Evolutionary conservation across 2,888 invertebrate species (phyloP).

Genomic region (Drosophila kokeensis): DNA sequence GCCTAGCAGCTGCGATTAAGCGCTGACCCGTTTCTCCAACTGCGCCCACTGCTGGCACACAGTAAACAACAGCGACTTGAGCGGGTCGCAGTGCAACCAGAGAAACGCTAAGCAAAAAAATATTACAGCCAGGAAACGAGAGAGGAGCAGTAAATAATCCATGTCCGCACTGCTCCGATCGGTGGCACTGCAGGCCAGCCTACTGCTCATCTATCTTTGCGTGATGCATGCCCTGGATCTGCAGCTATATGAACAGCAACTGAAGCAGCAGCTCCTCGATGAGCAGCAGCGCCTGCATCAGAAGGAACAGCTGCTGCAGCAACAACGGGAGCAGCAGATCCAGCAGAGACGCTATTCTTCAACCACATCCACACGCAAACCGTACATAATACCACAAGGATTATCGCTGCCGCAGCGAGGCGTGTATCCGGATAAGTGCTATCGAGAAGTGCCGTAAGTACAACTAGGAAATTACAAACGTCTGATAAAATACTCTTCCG

Average conservation of each 20-base stretch:
- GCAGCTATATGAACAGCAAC: constrained; percentile 62
- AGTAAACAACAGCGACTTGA: constrained; percentile 66
- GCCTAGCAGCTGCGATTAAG: constrained; percentile 56
- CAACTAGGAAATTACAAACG: not conserved
- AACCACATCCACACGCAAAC: constrained; percentile 79
- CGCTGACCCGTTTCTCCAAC: constrained; percentile 63
- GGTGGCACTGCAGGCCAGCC: constrained; percentile 59
- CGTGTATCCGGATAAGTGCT: constrained; percentile 76
- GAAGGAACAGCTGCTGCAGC: constrained; percentile 48
- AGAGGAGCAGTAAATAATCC: not conserved
- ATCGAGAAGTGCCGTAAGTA: constrained; percentile 82
- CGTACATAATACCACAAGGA: constrained; percentile 72
- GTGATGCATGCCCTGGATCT: constrained; percentile 64
- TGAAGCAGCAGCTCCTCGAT: constrained; percentile 59
- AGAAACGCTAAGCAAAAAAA: not conserved
- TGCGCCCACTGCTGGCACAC: constrained; percentile 22
- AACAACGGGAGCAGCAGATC: constrained; percentile 63
- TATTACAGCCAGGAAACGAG: not conserved
- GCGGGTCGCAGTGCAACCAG: constrained; percentile 40
- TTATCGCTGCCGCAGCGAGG: constrained; percentile 76
- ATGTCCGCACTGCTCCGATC: constrained; percentile 68
- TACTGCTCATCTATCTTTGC: constrained; percentile 70
- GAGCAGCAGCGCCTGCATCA: constrained; percentile 59
- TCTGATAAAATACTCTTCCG: not conserved
- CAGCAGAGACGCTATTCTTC: constrained; percentile 67